phyloP scores from a whole-genome alignment of 2,113 vertebrate genomes.

The Chinchilla lanigera region DNA sequence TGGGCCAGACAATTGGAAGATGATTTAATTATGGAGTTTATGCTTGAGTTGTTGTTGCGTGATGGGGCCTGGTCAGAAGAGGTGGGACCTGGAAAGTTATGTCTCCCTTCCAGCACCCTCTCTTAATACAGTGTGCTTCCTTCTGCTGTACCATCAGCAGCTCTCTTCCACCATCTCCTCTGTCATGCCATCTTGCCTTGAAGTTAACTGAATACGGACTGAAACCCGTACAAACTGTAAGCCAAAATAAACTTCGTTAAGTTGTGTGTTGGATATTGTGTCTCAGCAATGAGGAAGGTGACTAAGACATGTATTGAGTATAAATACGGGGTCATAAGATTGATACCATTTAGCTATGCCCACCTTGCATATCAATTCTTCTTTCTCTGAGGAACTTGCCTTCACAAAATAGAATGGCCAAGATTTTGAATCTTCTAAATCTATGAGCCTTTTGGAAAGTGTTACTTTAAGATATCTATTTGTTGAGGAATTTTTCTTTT shows the following conservation, averaged over 20 bases:
- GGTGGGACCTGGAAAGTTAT: background rate
- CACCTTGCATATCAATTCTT: background rate
- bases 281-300: background rate
- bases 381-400: background rate
- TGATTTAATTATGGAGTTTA: background rate
- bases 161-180: background rate
- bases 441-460: background rate
- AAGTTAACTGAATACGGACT: background rate
- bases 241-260: background rate
- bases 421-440: constrained; percentile 37
- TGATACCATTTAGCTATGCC: background rate
- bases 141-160: background rate
- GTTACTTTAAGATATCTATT: constrained; percentile 7
- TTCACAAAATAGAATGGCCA: constrained; percentile 35
- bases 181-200: background rate
- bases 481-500: constrained; percentile 68
- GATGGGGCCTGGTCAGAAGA: background rate
- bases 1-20: background rate
- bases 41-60: background rate
- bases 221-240: background rate
- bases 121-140: background rate
- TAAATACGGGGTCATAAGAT: background rate
- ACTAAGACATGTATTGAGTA: background rate
- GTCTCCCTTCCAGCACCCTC: background rate
- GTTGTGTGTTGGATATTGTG: background rate